Base-by-base conservation (phyloP, 2,888 invertebrate genomes). In the Pseudococcus viburni region DNA sequence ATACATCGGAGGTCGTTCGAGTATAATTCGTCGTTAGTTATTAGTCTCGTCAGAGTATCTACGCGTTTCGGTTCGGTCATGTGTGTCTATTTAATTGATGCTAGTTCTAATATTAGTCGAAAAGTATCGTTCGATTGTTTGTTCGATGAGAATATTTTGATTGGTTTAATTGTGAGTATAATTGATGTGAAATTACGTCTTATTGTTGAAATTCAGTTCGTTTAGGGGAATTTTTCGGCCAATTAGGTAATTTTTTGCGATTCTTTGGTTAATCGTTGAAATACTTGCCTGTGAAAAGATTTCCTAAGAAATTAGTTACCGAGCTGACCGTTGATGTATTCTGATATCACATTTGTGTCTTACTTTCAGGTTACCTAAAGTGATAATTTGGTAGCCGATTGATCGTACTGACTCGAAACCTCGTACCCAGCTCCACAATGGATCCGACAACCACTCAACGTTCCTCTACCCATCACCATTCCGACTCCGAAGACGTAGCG, bases 401-500 rank as follows among this genome's bases (percentile, higher is more conserved):
- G 5, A 33, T 73, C 33, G 1, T 5, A 22, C 9, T 1, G 8
- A 22, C 77, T 33, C 26, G 26, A 2, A 77, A 39, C 77, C 33
- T 51, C 51, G 51, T 15, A 12, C 5, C 1, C 7, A 46, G 51
- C 51, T 51, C 15, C 15, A 51, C 33, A 77, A 77, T 77, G 77
- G 77, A 77, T 26, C 17, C 77, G 15, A 77, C 26, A 3, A 77
- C 77, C 9, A 12, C 77, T 19, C 64, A 22, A 19, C 7, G 22
- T 22, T 64, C 64, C 17, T 51, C 51, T 12, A 17, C 51, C 64
- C 87, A 87, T 26, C 73, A 73, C 8, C 77, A 87, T 22, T 87
- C 87, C 48, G 87, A 87, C 46, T 87, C 87, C 11, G 87, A 87
- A 77, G 87, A 87, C 39, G 64, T 64, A 33, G 85, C 64, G 33